Conservation (phyloP, 1,140 invertebrate species). For the Delia radicum region DNA sequence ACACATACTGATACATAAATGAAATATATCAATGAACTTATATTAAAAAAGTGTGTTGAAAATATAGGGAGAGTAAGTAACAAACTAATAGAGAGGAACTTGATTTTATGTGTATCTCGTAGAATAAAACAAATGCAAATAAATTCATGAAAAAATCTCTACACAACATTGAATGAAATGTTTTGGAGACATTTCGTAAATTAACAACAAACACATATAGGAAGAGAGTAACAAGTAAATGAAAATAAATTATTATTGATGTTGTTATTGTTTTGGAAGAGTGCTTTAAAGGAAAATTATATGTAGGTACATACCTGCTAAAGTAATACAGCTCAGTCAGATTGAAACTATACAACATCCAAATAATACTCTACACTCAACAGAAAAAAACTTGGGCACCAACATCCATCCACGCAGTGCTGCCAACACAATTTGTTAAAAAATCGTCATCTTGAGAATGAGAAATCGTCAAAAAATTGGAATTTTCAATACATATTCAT, state of each 20-base stretch:
- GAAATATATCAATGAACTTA: constrained; percentile 55
- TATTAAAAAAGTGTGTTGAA: constrained; percentile 33
- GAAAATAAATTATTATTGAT: no score
- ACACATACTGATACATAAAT: constrained; percentile 39
- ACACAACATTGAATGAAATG: background rate
- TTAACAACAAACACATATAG: background rate
- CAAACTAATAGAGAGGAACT: background rate
- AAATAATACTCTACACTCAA: background rate
- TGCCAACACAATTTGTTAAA: no score
- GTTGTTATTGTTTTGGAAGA: background rate
- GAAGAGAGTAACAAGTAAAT: background rate
- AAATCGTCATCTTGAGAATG: no score
- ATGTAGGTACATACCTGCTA: background rate
- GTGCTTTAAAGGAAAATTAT: background rate
- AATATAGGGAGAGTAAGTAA: constrained; percentile 2
- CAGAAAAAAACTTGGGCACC: background rate
- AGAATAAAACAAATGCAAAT: background rate
- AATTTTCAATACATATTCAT: no score
- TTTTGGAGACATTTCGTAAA: background rate
- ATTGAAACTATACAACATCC: no score
- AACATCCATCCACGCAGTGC: background rate
- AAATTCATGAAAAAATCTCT: background rate
- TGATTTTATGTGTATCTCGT: background rate
- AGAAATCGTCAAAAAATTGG: no score
- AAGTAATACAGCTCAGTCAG: background rate